Percentiles rank a stretch among this genome's conserved stretches.
Evolutionary conservation across 2,888 invertebrate genomes (phyloP).

Genomic region (Catocala fraxini): DNA sequence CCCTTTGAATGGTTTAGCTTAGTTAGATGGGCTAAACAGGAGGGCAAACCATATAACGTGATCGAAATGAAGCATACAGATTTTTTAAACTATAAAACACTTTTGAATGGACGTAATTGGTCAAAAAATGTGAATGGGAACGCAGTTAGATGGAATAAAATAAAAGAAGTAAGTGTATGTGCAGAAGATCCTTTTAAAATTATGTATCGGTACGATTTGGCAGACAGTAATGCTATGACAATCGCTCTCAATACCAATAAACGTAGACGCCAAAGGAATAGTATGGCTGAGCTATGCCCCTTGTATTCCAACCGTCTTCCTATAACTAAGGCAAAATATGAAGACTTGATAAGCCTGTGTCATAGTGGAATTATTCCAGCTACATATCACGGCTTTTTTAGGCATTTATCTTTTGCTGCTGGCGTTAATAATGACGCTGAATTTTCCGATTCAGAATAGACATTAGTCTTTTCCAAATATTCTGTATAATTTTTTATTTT

Average conservation of each 20-base stretch:
- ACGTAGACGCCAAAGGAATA: too few species aligned
- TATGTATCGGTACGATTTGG: constrained; percentile 4
- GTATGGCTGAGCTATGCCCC: too few species aligned
- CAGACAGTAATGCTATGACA: neutral
- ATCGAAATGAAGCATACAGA: constrained; percentile 3
- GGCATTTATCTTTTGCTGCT: neutral
- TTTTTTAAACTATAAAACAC: constrained; percentile 12
- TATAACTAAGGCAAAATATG: too few species aligned
- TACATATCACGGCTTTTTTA: constrained; percentile 3
- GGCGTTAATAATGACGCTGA: too few species aligned
- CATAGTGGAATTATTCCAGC: constrained; percentile 1
- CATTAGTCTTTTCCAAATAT: constrained; percentile 7
- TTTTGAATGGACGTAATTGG: constrained; percentile 7
- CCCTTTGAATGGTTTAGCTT: constrained; percentile 12
- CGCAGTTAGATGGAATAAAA: constrained; percentile 9
- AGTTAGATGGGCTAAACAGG: constrained; percentile 16
- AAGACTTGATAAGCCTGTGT: too few species aligned
- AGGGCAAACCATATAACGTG: constrained; percentile 11
- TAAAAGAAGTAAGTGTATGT: constrained; percentile 4
- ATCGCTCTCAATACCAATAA: too few species aligned
- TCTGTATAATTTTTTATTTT: constrained; percentile 3
- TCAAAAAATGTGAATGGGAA: constrained; percentile 11
- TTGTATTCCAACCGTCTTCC: too few species aligned
- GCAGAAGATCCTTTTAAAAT: constrained; percentile 5
- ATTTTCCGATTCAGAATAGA: too few species aligned